Evolutionary conservation across 2,888 invertebrate species (phyloP).

Genomic region (Cremastinae sp.): DNA sequence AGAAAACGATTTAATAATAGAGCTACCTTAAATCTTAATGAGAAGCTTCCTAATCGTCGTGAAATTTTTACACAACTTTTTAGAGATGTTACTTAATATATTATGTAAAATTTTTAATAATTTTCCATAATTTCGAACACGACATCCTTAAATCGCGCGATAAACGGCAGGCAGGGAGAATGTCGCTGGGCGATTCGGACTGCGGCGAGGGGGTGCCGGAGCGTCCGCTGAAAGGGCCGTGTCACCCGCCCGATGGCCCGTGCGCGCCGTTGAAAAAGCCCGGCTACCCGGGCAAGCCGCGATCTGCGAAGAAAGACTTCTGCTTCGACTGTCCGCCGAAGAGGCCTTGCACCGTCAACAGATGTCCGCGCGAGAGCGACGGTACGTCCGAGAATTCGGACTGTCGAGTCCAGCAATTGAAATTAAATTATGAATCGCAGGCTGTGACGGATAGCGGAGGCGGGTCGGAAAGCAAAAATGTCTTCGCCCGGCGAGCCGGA

Average conservation of each 20-base stretch:
- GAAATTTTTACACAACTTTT: too few relatives aligned
- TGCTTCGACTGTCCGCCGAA: conserved; percentile 75
- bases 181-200: conserved; percentile 67
- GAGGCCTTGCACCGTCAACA: conserved; percentile 70
- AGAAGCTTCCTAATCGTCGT: too few relatives aligned
- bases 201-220: conserved; percentile 69
- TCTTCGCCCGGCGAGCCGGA: too few relatives aligned
- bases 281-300: conserved; percentile 70
- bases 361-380: conserved; percentile 71
- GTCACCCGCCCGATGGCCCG: conserved; percentile 71
- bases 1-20: too few relatives aligned
- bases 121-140: too few relatives aligned
- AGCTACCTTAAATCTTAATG: too few relatives aligned
- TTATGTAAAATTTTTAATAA: too few relatives aligned
- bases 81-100: too few relatives aligned
- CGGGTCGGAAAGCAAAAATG: too few relatives aligned
- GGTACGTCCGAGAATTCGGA: conserved; percentile 70
- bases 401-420: conserved; percentile 52
- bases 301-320: conserved; percentile 69
- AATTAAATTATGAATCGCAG: conserved; percentile 65
- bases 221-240: conserved; percentile 68
- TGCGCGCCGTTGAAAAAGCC: conserved; percentile 69
- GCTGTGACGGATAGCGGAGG: conserved; percentile 44
- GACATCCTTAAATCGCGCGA: conserved; percentile 51
- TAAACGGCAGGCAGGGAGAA: conserved; percentile 52